Percentiles rank a stretch among this genome's conserved stretches.
Conservation (phyloP, 2,797 vertebrate species). For the Dryobates pubescens region DNA sequence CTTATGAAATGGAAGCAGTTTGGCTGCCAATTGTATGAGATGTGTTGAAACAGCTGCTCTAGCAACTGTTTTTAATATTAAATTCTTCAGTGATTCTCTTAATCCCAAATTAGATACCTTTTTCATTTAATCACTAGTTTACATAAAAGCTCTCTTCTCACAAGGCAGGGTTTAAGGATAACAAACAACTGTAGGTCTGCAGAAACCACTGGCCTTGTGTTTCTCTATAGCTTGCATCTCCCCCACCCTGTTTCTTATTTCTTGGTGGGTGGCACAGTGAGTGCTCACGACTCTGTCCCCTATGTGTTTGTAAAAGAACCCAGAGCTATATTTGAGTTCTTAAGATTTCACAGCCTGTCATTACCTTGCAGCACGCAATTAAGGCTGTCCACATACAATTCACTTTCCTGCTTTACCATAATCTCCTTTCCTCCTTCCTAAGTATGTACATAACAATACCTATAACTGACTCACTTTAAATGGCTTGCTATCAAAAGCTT, state of each 20-base stretch:
- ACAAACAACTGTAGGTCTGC: conserved; percentile 13
- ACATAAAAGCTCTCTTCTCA: conserved; percentile 24
- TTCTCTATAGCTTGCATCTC: background rate
- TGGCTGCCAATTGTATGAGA: conserved; percentile 35
- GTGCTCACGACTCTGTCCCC: background rate
- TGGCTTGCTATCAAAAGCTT: background rate
- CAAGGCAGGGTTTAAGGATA: conserved; percentile 34
- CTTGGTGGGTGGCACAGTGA: background rate
- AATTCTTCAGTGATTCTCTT: conserved; percentile 49
- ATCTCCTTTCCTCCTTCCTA: background rate
- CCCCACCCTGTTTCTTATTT: background rate
- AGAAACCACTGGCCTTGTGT: background rate
- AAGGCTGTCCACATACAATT: conserved; percentile 7
- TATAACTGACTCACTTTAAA: background rate
- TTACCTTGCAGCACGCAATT: conserved; percentile 29
- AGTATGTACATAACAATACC: background rate
- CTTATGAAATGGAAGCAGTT: conserved; percentile 33
- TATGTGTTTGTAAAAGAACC: background rate
- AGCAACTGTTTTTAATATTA: conserved; percentile 46
- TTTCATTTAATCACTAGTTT: conserved; percentile 47
- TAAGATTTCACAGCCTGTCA: conserved; percentile 8
- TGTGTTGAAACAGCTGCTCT: conserved; percentile 60
- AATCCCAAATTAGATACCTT: conserved; percentile 54
- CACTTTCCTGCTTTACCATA: background rate
- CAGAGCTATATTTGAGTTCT: conserved; percentile 9